Percentiles rank a stretch among this genome's conserved stretches.
phyloP scores from a whole-genome alignment of 2,113 vertebrate genomes.

The Rhinogobius similis region DNA sequence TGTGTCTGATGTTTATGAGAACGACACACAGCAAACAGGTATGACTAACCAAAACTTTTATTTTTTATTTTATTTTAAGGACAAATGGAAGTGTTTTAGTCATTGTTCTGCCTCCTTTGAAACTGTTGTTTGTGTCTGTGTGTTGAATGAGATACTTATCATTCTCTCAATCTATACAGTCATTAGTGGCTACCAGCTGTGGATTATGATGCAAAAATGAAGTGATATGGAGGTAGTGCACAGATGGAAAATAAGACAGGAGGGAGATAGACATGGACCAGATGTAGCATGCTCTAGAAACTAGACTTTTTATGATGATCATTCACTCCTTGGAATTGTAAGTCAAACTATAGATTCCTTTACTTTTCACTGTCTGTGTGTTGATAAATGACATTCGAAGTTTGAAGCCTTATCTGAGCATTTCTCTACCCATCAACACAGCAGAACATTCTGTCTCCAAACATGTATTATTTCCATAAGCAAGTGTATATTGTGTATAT shows the following conservation, averaged over 20 bases:
- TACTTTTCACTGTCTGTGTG: background rate
- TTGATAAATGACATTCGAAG: no score
- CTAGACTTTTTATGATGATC: conserved; percentile 1
- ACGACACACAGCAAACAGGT: background rate
- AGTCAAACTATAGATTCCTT: background rate
- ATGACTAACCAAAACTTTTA: background rate
- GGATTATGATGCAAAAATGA: conserved; percentile 9
- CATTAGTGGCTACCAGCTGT: conserved; percentile 7
- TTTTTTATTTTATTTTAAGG: background rate
- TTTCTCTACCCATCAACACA: no score
- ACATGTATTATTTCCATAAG: no score
- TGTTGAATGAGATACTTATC: conserved; percentile 1
- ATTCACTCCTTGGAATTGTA: background rate
- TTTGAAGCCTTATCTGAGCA: no score
- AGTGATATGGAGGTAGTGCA: background rate
- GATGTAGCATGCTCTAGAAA: conserved; percentile 7
- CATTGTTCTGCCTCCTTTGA: background rate
- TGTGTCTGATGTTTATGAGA: background rate
- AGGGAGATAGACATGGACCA: conserved; percentile 2
- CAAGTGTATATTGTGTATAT: no score
- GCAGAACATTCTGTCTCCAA: no score
- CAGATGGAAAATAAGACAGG: conserved; percentile 12
- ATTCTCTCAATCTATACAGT: conserved; percentile 4
- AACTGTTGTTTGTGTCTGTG: background rate
- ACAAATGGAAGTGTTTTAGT: background rate